Conservation (phyloP, 2,797 vertebrate genomes). For the Sphenodon punctatus region DNA sequence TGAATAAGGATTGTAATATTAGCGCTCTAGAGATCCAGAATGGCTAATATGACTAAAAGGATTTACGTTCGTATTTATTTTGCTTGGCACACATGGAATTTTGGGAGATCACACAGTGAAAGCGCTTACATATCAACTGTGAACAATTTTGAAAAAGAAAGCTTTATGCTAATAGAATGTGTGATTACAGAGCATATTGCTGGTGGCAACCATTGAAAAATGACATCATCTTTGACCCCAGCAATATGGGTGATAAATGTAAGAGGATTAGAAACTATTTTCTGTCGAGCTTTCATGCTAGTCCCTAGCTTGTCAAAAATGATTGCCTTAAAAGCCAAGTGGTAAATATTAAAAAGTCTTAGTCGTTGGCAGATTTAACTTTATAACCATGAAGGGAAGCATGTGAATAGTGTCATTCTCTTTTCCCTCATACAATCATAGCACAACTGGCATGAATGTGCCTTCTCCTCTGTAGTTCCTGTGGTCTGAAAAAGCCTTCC, state of each 20-base stretch:
- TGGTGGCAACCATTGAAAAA: conserved; percentile 49
- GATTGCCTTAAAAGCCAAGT: conserved; percentile 51
- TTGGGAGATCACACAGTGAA: conserved; percentile 11
- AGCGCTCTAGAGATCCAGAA: background rate
- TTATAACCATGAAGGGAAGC: conserved; percentile 48
- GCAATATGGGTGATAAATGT: conserved; percentile 34
- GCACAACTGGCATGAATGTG: background rate
- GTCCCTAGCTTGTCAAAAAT: conserved; percentile 59
- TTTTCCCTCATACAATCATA: background rate
- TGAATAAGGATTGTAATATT: background rate
- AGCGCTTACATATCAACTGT: conserved; percentile 4
- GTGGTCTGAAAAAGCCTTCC: background rate
- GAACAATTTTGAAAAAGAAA: conserved; percentile 18
- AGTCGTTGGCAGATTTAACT: conserved; percentile 38
- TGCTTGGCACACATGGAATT: conserved; percentile 13
- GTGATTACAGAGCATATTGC: conserved; percentile 35
- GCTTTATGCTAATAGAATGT: conserved; percentile 27
- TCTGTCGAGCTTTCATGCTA: conserved; percentile 36
- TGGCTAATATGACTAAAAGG: conserved; percentile 38
- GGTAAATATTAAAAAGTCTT: conserved; percentile 59
- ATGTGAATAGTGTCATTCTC: conserved; percentile 4
- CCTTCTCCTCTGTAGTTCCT: background rate
- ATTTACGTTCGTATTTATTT: conserved; percentile 38
- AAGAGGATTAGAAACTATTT: conserved; percentile 61
- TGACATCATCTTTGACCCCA: conserved; percentile 59